Evolutionary conservation across 2,797 vertebrate genomes (phyloP), one percentile per base, ranked within the genome.

Genomic region (Neostethus bicornis): DNA sequence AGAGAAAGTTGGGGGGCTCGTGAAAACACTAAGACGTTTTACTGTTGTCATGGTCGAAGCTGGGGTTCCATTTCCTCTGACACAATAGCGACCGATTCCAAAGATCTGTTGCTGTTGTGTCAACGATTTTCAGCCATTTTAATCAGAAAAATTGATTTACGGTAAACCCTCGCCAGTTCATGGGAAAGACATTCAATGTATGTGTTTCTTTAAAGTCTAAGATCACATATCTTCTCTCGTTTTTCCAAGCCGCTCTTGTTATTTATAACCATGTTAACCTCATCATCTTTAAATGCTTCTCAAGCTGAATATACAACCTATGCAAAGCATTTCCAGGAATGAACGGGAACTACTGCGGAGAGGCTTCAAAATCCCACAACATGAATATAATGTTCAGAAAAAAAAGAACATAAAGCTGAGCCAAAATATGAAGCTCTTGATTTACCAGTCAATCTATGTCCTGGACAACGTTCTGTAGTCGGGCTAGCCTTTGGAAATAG

Each of bases 61-160:
- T 16, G 44, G 66, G 49, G 75, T 61, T 81, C 60, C 70, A 58
- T 80, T 77, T 85, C 73, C 83, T 82, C 52, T 10, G 45, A 69
- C 54, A 13, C 14, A 8, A 63, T 62, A 70, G 69, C 70, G 63
- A 70, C 31, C 7, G 66, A 38, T 63, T 59, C 31, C 37, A 12
- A n/a, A 17, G 19, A 9, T 11, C 20, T 24, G 9, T 54, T 6
- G 43, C 25, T 51, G 47, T 16, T 50, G 79, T 68, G 56, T 66
- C 74, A 53, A 61, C 61, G 50, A 51, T 50, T 66, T 82, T 70
- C 75, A 76, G 70, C 26, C 51, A 25, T 53, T 73, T 77, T 26
- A 70, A 82, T 78, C 75, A 74, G 51, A 17, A 11, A 20, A 0
- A 26, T 42, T 73, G 67, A 81, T 77, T 61, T 65, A 65, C 56